Evolutionary conservation across 2,888 invertebrate species (phyloP), one percentile per base, ranked within the genome.

Genomic region (Caenorhabditis auriculariae): DNA sequence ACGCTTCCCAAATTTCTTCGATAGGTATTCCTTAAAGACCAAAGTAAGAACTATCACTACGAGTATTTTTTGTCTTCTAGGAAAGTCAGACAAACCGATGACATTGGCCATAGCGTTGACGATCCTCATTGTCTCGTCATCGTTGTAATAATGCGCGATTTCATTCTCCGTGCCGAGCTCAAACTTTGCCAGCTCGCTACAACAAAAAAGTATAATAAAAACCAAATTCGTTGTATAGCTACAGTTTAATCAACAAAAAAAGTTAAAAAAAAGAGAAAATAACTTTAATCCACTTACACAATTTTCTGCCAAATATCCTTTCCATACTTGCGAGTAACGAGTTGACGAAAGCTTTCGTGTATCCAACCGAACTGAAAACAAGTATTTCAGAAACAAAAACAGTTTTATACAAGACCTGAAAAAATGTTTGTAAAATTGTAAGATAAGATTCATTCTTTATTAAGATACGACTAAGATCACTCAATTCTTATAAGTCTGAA

Each of bases 1-100:
- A 80, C 21, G 77, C 77, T 52, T 81, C 81, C 81, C 81, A 81
- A 4, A 80, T 73, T 48, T 80, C 79, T 45, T 80, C 80, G 37
- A 76, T 64, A 9, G 78, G 75, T 46, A 79, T 78, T 24, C 73
- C 75, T 72, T n/a, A n/a, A n/a, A n/a, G n/a, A n/a, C n/a, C n/a
- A n/a, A n/a, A n/a, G n/a, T n/a, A n/a, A 37, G 7, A 43, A 15
- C 12, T 15, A 17, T 28, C 9, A 9, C 48, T 24, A 28, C 12
- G 2, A 27, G 17, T 9, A 43, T 32, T 27, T 24, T n/a, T 46
- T n/a, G n/a, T n/a, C n/a, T n/a, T n/a, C n/a, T n/a, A n/a, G 28
- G n/a, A n/a, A 6, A 38, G n/a, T 19, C 4, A 26, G 17, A 37
- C 43, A 27, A 23, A 72, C 75, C 78, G 47, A 78, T 76, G 0